Conservation (phyloP, 1,140 invertebrate species). For the Nephila pilipes region DNA sequence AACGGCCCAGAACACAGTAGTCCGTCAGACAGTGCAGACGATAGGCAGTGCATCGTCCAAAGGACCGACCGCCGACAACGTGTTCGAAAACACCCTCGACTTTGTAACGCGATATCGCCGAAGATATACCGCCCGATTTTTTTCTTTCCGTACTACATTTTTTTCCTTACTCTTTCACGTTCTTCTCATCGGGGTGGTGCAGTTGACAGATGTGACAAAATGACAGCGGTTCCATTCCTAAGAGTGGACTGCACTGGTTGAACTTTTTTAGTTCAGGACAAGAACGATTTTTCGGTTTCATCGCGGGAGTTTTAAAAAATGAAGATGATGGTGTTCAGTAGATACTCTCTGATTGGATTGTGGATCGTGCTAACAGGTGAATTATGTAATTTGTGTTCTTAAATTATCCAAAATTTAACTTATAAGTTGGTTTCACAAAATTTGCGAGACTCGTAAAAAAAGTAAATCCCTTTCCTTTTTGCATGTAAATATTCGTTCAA, state of each 20-base stretch:
- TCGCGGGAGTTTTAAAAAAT: conserved; percentile 30
- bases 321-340: conserved; percentile 26
- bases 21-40: conserved; percentile 60
- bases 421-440: too few species aligned
- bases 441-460: too few species aligned
- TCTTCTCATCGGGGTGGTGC: neutral
- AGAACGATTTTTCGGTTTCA: conserved; percentile 3
- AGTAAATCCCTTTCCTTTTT: too few species aligned
- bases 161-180: neutral
- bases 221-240: conserved; percentile 15
- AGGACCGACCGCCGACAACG: conserved; percentile 12
- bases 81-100: conserved; percentile 30
- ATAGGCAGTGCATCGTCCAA: neutral
- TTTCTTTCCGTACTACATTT: neutral
- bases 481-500: too few species aligned
- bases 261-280: conserved; percentile 3
- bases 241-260: conserved; percentile 27
- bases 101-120: conserved; percentile 34
- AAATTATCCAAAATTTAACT: too few species aligned
- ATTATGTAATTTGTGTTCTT: neutral
- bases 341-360: neutral
- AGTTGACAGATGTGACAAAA: conserved; percentile 55
- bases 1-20: conserved; percentile 61
- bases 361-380: conserved; percentile 49
- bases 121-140: conserved; percentile 33